Percentiles rank a stretch among this genome's conserved stretches.
Evolutionary conservation across 1,140 invertebrate species (phyloP).

Genomic region (Schlechtendalia chinensis): DNA sequence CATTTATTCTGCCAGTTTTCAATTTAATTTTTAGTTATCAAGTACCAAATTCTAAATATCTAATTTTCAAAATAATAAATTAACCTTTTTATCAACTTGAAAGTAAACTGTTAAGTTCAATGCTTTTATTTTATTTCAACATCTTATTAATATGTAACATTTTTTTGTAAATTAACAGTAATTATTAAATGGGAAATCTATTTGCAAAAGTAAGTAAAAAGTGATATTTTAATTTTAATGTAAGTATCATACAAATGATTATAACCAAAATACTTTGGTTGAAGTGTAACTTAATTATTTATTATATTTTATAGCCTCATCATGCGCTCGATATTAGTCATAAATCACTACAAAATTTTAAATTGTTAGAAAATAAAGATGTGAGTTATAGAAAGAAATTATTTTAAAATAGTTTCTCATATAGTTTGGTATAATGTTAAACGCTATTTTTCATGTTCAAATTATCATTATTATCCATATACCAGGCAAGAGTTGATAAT

Average conservation of each 20-base stretch:
- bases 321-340: background rate
- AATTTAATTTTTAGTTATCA: no score
- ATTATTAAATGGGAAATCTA: slow-evolving; percentile 19
- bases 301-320: background rate
- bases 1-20: no score
- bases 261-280: background rate
- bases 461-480: background rate
- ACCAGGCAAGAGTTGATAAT: slow-evolving; percentile 48
- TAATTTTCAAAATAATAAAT: no score
- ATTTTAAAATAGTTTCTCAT: background rate
- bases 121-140: no score
- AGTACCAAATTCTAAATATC: no score
- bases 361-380: slow-evolving; percentile 17
- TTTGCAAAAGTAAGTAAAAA: slow-evolving; percentile 6
- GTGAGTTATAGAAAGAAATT: slow-evolving; percentile 14
- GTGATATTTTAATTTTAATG: background rate
- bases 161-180: background rate
- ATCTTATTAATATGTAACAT: background rate
- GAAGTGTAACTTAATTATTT: background rate
- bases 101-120: no score
- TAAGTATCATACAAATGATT: no score
- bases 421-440: background rate
- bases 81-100: no score
- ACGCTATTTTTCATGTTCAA: no score
- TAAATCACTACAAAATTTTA: slow-evolving; percentile 16